Conservation (phyloP, 1,140 invertebrate genomes). For the Papilio polyxenes region DNA sequence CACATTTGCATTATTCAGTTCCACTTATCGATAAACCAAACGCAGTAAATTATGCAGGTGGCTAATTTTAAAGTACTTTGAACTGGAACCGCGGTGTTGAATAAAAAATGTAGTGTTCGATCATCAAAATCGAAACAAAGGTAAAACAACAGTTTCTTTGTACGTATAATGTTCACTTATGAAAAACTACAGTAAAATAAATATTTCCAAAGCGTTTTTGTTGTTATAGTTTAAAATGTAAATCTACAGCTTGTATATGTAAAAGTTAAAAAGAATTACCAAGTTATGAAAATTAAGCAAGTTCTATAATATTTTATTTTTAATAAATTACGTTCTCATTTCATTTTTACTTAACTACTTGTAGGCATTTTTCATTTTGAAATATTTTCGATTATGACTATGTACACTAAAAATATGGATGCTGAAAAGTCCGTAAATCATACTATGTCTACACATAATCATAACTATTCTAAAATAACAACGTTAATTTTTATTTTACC, state of each 20-base stretch:
- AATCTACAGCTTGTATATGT: background rate
- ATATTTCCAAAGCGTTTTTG: background rate
- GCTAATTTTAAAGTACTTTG: background rate
- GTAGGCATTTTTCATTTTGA: background rate
- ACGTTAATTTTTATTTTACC: background rate
- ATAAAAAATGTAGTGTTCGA: background rate
- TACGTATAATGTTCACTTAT: background rate
- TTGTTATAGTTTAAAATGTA: background rate
- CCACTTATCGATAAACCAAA: background rate
- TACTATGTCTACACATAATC: no score
- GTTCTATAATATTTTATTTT: background rate
- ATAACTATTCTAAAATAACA: background rate
- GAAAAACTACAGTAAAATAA: background rate
- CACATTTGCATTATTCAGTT: background rate
- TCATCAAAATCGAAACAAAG: background rate
- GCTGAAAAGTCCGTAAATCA: no score
- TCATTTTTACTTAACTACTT: background rate
- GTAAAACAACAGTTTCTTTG: background rate
- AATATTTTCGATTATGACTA: background rate
- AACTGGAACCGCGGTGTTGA: background rate
- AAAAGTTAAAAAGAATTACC: background rate
- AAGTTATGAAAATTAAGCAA: background rate
- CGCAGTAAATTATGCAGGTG: background rate
- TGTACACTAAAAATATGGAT: no score
- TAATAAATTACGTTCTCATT: background rate